A percentile compares a stretch with the other conserved stretches of the same genome.
phyloP scores from a whole-genome alignment of 2,113 vertebrate species.

The Rhea pennata region DNA sequence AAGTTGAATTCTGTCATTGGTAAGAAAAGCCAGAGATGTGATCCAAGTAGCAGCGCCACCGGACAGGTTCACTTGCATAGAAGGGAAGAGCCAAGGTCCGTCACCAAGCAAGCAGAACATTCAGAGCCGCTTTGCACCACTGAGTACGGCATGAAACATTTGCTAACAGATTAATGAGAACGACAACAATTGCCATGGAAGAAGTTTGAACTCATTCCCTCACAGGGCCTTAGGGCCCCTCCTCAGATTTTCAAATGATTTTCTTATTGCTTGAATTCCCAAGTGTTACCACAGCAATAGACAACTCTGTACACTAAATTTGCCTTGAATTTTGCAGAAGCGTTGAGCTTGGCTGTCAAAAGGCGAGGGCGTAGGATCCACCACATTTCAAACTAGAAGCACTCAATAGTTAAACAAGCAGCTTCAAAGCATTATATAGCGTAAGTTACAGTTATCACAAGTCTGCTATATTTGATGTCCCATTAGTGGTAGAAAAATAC shows the following conservation, averaged over 20 bases:
- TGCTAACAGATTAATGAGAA: background rate
- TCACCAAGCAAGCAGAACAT: background rate
- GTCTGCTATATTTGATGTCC: background rate
- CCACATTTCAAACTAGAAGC: background rate
- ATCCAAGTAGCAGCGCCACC: background rate
- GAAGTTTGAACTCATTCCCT: background rate
- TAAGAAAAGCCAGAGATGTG: too few species aligned
- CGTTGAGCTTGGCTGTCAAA: background rate
- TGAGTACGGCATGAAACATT: background rate
- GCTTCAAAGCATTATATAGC: background rate
- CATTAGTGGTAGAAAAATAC: background rate
- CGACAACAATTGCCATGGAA: background rate
- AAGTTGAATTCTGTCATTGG: background rate
- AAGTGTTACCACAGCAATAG: background rate
- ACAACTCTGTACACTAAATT: background rate
- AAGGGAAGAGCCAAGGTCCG: background rate
- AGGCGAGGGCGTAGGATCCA: background rate
- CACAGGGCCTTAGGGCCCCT: background rate
- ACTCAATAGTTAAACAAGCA: background rate
- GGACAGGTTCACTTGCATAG: background rate
- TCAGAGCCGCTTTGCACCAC: background rate
- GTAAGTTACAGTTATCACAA: background rate
- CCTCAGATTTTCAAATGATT: background rate
- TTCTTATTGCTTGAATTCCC: background rate
- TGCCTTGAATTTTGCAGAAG: background rate